A percentile compares a stretch with the other conserved stretches of the same genome.
Evolutionary conservation across 2,113 vertebrate genomes (phyloP).

Genomic region (Columba janthina): DNA sequence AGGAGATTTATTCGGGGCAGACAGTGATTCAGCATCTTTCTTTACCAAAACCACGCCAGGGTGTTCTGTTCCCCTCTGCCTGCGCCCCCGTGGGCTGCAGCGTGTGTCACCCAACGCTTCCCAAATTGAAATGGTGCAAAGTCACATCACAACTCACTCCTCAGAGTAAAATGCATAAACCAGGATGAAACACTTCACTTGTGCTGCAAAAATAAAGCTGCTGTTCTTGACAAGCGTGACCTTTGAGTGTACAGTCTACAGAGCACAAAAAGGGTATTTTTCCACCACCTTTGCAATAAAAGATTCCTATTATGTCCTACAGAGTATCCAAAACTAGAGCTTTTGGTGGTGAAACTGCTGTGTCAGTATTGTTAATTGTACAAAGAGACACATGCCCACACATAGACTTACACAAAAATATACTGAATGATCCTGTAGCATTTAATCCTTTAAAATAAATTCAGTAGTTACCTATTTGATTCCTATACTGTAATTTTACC

Average conservation of each 20-base stretch:
- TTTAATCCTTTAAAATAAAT: neutral
- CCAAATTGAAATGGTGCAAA: neutral
- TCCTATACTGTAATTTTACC: neutral
- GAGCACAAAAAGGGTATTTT: neutral
- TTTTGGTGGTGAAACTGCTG: neutral
- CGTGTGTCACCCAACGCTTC: neutral
- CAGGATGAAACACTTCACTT: neutral
- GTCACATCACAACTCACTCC: neutral
- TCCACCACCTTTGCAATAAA: neutral
- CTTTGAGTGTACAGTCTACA: neutral
- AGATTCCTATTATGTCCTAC: neutral
- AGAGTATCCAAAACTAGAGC: neutral
- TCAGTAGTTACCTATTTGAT: neutral
- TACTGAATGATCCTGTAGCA: neutral
- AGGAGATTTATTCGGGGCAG: neutral
- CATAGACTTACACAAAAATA: neutral
- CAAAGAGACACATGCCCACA: neutral
- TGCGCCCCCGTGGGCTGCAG: neutral
- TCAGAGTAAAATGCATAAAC: neutral
- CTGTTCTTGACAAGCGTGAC: neutral
- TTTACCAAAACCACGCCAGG: rapidly evolving
- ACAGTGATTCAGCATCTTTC: conserved; percentile 3
- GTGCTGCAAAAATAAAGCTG: neutral
- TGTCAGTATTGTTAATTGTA: neutral
- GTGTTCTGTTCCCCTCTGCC: neutral